Evolutionary conservation across 2,888 invertebrate species (phyloP).

Genomic region (Atethmia centrago): DNA sequence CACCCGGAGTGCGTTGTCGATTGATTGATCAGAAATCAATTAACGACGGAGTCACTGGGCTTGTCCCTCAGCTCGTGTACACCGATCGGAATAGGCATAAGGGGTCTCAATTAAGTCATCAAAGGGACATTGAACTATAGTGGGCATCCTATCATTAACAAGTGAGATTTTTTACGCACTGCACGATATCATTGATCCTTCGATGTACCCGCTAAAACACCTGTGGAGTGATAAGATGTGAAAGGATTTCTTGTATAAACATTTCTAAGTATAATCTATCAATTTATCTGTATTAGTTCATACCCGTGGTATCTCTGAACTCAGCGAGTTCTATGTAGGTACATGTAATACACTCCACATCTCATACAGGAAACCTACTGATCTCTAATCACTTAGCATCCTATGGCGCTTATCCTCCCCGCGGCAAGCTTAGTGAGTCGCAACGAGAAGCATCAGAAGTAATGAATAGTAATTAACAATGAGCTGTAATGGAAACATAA

Average conservation of each 20-base stretch:
- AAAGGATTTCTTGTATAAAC: background rate
- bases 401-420: background rate
- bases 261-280: background rate
- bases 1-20: slow-evolving; percentile 6
- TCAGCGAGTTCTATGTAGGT: background rate
- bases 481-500: slow-evolving; percentile 41
- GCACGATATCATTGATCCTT: background rate
- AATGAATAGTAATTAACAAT: slow-evolving; percentile 52
- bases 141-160: background rate
- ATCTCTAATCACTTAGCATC: background rate
- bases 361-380: background rate
- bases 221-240: background rate
- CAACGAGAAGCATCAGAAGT: slow-evolving; percentile 16
- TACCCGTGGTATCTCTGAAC: background rate
- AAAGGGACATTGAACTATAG: background rate
- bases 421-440: background rate
- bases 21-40: slow-evolving; percentile 64
- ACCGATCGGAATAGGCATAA: slow-evolving; percentile 8
- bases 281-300: background rate
- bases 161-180: background rate
- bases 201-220: background rate
- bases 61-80: slow-evolving; percentile 2
- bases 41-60: slow-evolving; percentile 19
- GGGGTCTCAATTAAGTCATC: slow-evolving; percentile 12
- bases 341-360: background rate